Conservation (phyloP, 2,888 invertebrate species). For the Euproctis similis region DNA sequence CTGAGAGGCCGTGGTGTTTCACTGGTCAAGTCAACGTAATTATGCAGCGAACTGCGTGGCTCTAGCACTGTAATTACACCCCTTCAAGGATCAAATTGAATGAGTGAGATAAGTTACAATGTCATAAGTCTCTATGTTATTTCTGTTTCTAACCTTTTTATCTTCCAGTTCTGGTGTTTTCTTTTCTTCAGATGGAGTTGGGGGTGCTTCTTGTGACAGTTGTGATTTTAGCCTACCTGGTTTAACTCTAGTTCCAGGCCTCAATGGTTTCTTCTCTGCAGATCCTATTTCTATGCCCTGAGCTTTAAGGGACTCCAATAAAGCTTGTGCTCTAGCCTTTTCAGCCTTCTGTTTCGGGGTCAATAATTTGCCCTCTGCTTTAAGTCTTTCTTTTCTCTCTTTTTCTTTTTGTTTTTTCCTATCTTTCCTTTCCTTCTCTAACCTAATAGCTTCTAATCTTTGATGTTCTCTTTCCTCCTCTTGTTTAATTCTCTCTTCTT, state of each 20-base stretch:
- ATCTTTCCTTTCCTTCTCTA: slow-evolving; percentile 92
- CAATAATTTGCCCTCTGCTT: slow-evolving; percentile 96
- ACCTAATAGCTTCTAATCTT: slow-evolving; percentile 82
- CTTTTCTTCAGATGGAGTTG: slow-evolving; percentile 64
- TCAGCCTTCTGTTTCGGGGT: slow-evolving; percentile 96
- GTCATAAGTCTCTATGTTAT: no score
- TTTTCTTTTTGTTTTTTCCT: slow-evolving; percentile 94
- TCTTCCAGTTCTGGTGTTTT: slow-evolving; percentile 72
- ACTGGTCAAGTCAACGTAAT: no score
- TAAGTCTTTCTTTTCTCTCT: slow-evolving; percentile 92
- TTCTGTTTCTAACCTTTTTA: slow-evolving; percentile 61
- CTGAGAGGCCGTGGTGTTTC: no score
- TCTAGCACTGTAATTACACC: no score
- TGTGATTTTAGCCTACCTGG: slow-evolving; percentile 82
- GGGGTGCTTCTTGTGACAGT: slow-evolving; percentile 73
- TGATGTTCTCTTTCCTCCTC: slow-evolving; percentile 85
- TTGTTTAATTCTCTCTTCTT: slow-evolving; percentile 85
- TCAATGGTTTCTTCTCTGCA: slow-evolving; percentile 76
- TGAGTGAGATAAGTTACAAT: no score
- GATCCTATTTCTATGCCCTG: slow-evolving; percentile 90
- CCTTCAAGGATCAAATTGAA: no score
- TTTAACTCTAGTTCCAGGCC: slow-evolving; percentile 84
- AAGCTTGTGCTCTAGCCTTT: slow-evolving; percentile 89
- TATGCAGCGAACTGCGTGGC: no score
- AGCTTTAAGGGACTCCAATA: slow-evolving; percentile 91